phyloP scores from a whole-genome alignment of 2,888 invertebrate species.

The Doris montereyensis region DNA sequence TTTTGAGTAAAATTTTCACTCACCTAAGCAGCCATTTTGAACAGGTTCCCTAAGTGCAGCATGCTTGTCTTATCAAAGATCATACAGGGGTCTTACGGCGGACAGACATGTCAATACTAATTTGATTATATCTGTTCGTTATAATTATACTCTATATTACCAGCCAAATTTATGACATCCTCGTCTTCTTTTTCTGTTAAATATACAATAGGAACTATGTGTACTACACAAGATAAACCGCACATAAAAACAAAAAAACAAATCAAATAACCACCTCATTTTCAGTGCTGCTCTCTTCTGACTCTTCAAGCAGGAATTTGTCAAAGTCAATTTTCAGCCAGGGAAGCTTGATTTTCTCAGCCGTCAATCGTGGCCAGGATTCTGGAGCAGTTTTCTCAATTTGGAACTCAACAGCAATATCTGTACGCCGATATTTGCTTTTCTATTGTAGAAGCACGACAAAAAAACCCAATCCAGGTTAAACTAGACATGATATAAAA shows the following conservation, averaged over 20 bases:
- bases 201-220: too few species aligned
- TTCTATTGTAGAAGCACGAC: constrained; percentile 52
- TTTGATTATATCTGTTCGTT: too few species aligned
- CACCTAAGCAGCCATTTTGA: too few species aligned
- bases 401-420: constrained; percentile 84
- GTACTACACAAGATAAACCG: too few species aligned
- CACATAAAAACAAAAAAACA: not conserved
- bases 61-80: too few species aligned
- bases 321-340: constrained; percentile 97
- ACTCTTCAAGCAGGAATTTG: constrained; percentile 86
- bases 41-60: too few species aligned
- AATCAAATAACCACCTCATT: not conserved
- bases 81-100: too few species aligned
- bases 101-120: too few species aligned
- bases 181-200: too few species aligned
- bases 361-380: constrained; percentile 90
- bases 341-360: constrained; percentile 86
- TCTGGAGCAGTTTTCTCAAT: constrained; percentile 79
- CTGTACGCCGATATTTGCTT: constrained; percentile 76
- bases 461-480: not conserved
- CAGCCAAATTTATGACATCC: too few species aligned
- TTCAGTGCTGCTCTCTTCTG: constrained; percentile 69
- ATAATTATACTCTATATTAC: too few species aligned
- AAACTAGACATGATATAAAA: not conserved
- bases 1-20: too few species aligned